Conservation (phyloP, 2,113 vertebrate species). For the Helogale parvula region DNA sequence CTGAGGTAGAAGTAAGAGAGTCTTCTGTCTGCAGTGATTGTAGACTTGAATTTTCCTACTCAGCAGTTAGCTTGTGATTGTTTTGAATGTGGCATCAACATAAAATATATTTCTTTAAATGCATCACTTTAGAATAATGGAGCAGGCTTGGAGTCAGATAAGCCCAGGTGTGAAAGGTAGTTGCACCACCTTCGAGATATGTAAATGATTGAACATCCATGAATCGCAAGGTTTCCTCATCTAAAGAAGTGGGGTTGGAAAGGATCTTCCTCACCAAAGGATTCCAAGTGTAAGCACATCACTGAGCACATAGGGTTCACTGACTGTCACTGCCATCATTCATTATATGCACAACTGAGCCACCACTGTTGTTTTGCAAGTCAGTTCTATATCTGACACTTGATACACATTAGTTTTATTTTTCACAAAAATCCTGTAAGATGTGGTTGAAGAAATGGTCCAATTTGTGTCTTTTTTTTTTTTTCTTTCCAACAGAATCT, state of each 20-base stretch:
- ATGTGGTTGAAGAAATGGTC: neutral
- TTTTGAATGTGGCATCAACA: neutral
- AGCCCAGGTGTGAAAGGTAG: neutral
- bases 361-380: neutral
- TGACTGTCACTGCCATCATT: fast-evolving
- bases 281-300: neutral
- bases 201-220: neutral
- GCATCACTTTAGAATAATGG: neutral
- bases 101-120: neutral
- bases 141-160: neutral
- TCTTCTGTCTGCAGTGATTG: neutral
- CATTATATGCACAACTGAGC: neutral
- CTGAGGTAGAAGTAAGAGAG: neutral
- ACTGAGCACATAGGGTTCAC: neutral
- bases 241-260: neutral
- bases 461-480: neutral
- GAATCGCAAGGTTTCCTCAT: neutral
- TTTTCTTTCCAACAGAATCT: neutral
- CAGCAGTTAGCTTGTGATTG: neutral
- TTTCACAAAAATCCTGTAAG: neutral
- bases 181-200: too few species aligned
- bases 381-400: neutral
- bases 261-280: neutral
- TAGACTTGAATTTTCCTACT: neutral
- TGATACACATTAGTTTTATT: neutral